Evolutionary conservation across 1,140 invertebrate species (phyloP).

Genomic region (Doryteuthis pealeii): DNA sequence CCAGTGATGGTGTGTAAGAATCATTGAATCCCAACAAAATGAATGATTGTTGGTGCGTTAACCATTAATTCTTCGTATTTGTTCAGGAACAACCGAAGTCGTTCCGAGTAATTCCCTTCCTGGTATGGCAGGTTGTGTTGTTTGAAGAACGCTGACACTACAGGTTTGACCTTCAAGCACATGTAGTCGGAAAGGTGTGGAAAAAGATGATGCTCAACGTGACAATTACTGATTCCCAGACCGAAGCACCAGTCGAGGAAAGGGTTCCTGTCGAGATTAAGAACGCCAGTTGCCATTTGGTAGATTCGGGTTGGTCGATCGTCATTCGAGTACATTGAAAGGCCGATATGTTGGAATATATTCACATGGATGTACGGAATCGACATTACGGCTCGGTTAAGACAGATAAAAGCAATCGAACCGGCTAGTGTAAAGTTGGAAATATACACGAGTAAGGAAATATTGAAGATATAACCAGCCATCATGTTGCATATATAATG

Average conservation of each 20-base stretch:
- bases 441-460: conserved; percentile 36
- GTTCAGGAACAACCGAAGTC: conserved; percentile 42
- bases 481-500: conserved; percentile 21
- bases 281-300: conserved; percentile 54
- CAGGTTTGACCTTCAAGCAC: conserved; percentile 53
- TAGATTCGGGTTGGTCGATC: conserved; percentile 50
- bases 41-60: conserved; percentile 53
- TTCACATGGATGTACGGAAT: conserved; percentile 58
- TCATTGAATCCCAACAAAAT: conserved; percentile 57
- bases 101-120: conserved; percentile 44
- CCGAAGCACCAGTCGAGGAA: conserved; percentile 52
- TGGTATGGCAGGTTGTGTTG: conserved; percentile 49
- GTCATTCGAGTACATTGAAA: conserved; percentile 52
- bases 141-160: conserved; percentile 46
- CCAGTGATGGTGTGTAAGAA: too few relatives aligned
- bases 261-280: conserved; percentile 49
- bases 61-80: conserved; percentile 55
- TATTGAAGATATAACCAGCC: conserved; percentile 38
- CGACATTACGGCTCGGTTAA: conserved; percentile 33
- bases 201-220: conserved; percentile 57
- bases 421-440: conserved; percentile 35
- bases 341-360: conserved; percentile 58
- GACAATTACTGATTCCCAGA: conserved; percentile 52
- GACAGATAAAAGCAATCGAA: conserved; percentile 31
- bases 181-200: conserved; percentile 55